Evolutionary conservation across 2,113 vertebrate genomes (phyloP).

Genomic region (Motacilla alba): DNA sequence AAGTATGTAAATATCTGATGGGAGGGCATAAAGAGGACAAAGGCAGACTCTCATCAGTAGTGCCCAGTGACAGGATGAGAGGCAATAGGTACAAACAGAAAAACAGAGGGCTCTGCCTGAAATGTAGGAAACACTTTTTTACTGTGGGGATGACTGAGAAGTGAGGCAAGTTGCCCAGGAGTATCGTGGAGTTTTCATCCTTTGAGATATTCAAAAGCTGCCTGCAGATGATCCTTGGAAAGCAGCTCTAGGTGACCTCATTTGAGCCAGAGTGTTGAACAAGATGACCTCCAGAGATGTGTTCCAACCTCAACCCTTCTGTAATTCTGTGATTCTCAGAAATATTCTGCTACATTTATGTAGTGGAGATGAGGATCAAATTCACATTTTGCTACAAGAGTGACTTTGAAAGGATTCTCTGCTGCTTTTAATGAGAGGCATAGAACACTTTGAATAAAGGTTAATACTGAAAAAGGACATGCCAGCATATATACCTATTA

Average conservation of each 20-base stretch:
- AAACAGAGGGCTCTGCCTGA: neutral
- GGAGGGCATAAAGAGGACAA: neutral
- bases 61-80: neutral
- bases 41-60: neutral
- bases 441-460: neutral
- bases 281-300: neutral
- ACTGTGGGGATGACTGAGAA: neutral
- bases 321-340: neutral
- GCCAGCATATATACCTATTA: neutral
- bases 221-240: neutral
- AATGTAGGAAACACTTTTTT: neutral
- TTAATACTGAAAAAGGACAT: neutral
- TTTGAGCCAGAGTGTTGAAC: accelerated
- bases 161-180: accelerated
- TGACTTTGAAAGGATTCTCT: neutral
- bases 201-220: neutral
- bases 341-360: neutral
- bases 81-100: neutral
- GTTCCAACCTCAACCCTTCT: neutral
- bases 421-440: neutral
- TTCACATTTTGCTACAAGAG: neutral
- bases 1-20: neutral
- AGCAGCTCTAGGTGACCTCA: neutral
- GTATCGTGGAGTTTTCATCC: neutral
- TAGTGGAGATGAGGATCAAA: neutral